A percentile compares a stretch with the other conserved stretches of the same genome.
These are phyloP conservation scores for Lutjanus campechanus DNA, from an alignment of 2,797 vertebrate species.

Conservation along the genomic window DNA sequence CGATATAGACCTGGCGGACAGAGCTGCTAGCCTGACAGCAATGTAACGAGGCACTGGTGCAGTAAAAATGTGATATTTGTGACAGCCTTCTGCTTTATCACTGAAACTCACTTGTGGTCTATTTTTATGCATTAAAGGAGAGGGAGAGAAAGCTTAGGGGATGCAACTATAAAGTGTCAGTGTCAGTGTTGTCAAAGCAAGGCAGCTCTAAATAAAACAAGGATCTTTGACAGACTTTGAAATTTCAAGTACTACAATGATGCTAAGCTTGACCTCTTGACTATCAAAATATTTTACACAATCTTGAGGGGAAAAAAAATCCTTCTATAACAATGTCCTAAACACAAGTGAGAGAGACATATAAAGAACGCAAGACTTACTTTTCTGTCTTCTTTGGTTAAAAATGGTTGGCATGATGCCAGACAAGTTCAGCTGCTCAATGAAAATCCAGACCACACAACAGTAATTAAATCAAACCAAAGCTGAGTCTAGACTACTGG, in stretches of 20 bases:
- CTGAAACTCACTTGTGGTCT: slow-evolving; percentile 16
- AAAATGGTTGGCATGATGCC: neutral
- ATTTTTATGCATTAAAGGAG: slow-evolving; percentile 20
- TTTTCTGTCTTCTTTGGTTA: neutral
- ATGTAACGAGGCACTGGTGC: neutral
- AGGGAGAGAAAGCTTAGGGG: slow-evolving; percentile 1
- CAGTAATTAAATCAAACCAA: slow-evolving; percentile 21
- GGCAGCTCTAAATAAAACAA: slow-evolving; percentile 15
- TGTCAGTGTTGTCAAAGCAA: slow-evolving; percentile 13
- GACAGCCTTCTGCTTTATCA: neutral
- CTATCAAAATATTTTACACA: neutral
- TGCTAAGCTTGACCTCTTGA: neutral
- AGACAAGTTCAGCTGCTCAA: slow-evolving; percentile 1
- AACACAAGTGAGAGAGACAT: neutral
- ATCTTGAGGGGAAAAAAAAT: neutral
- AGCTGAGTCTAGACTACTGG: neutral
- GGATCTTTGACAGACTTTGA: neutral
- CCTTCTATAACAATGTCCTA: neutral
- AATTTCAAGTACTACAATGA: neutral
- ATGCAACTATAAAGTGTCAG: slow-evolving; percentile 1
- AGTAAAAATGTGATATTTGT: slow-evolving; percentile 14
- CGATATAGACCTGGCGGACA: neutral
- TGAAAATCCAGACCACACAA: slow-evolving; percentile 6
- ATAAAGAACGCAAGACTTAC: neutral
- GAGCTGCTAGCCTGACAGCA: neutral